Evolutionary conservation across 2,113 vertebrate species (phyloP).

Genomic region (Brevimyrus niger): DNA sequence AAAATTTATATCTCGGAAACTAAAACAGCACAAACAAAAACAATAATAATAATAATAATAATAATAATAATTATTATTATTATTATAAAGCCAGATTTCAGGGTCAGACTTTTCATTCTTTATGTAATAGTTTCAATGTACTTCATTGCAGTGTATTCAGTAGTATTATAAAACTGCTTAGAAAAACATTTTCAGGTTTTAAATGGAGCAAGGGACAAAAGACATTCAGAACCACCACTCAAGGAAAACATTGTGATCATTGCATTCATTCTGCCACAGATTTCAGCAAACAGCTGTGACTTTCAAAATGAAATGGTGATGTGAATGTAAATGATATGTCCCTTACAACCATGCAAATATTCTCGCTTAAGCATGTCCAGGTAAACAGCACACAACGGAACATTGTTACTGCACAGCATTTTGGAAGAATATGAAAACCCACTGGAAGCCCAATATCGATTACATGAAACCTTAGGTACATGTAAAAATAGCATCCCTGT

Average conservation of each 20-base stretch:
- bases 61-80: no score
- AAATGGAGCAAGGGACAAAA: not conserved
- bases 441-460: not conserved
- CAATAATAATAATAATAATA: no score
- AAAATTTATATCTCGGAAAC: no score
- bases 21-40: no score
- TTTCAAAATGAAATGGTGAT: not conserved
- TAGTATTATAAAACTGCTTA: not conserved
- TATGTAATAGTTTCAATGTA: not conserved
- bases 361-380: not conserved
- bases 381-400: not conserved
- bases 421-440: not conserved
- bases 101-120: not conserved
- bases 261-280: constrained; percentile 28
- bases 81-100: not conserved
- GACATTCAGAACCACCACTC: not conserved
- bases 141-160: not conserved
- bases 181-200: not conserved
- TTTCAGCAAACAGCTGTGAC: constrained; percentile 36
- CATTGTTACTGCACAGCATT: not conserved
- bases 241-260: constrained; percentile 29
- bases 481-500: not conserved
- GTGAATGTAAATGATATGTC: not conserved
- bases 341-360: not conserved
- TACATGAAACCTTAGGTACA: not conserved